phyloP scores from a whole-genome alignment of 2,797 vertebrate genomes.

The Melanotaenia boesemani region DNA sequence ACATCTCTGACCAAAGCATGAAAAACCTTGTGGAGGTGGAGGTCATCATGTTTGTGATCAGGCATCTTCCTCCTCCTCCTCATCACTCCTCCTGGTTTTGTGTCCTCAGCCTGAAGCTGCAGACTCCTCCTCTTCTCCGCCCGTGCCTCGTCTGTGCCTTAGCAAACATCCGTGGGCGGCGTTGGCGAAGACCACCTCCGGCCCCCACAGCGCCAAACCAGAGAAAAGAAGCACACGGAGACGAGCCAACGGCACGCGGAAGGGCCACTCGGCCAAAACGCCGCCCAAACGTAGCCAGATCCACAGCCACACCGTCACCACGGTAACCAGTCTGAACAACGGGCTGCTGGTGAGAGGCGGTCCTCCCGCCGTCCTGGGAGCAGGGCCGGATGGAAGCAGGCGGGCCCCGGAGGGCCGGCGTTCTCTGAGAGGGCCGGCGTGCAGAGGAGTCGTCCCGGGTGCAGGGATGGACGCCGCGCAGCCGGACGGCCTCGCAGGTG shows the following conservation, averaged over 20 bases:
- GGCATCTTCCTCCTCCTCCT: too few relatives aligned
- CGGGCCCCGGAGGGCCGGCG: background rate
- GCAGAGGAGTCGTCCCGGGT: background rate
- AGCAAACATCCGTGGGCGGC: slow-evolving; percentile 54
- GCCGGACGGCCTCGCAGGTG: slow-evolving; percentile 43
- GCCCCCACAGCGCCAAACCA: slow-evolving; percentile 28
- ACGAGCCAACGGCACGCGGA: background rate
- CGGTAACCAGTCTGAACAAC: background rate
- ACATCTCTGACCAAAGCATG: too few relatives aligned
- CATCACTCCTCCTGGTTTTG: background rate
- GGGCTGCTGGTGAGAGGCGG: slow-evolving; percentile 31
- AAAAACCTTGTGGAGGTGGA: too few relatives aligned
- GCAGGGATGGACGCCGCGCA: slow-evolving; percentile 13
- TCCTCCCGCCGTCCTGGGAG: slow-evolving; percentile 16
- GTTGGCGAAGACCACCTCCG: slow-evolving; percentile 42
- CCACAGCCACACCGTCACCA: background rate
- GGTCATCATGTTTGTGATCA: too few relatives aligned
- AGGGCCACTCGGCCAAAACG: slow-evolving; percentile 24
- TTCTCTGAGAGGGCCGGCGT: background rate
- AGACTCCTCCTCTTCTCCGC: slow-evolving; percentile 40
- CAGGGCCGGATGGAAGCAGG: background rate
- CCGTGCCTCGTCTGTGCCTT: slow-evolving; percentile 71
- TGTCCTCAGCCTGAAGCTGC: slow-evolving; percentile 39
- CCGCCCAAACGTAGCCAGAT: slow-evolving; percentile 9
- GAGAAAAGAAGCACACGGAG: slow-evolving; percentile 37